Evolutionary conservation across 2,113 vertebrate species (phyloP), one percentile per base, ranked within the genome.

Genomic region (Maccullochella peelii): DNA sequence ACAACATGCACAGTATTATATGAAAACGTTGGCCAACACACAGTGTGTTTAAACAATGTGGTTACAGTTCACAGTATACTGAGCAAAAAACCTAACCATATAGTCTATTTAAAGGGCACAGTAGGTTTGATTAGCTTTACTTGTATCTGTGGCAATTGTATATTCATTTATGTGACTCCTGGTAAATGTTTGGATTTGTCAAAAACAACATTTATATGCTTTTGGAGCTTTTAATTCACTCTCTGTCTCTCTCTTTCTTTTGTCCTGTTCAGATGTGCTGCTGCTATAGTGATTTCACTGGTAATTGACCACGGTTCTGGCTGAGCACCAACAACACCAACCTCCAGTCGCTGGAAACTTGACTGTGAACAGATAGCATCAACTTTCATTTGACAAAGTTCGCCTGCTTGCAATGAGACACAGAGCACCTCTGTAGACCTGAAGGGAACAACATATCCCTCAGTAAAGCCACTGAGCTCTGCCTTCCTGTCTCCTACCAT

Each of bases 261-360:
- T 54, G 58, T 70, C 42, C 33, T 33, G 49, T 55, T 54, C 79
- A 8, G 49, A 79, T 82, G 55, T 76, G 82, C 77, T 76, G 72
- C 90, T 87, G 90, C n/a, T 86, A 89, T 38, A 83, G 86, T 81
- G 84, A 91, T 95, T 95, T 92, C 77, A 94, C 81, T 85, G 72
- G 77, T 91, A 90, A 94, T 88, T 94, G 90, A 91, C 81, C 92
- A 87, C 85, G 86, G 78, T 54, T 82, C 81, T 95, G 93, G 86
- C 88, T 70, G 57, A 65, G 62, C 58, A 83, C 85, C 90, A 92
- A 27, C 25, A 83, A 55, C 40, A n/a, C n/a, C n/a, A n/a, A n/a
- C 69, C 81, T 87, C 62, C 67, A 59, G 75, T 81, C 25, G 4
- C 72, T 88, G 80, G 78, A 88, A 94, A 83, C 77, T 79, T 86